phyloP scores from a whole-genome alignment of 1,140 invertebrate genomes.

The Cyclargus thomasi region DNA sequence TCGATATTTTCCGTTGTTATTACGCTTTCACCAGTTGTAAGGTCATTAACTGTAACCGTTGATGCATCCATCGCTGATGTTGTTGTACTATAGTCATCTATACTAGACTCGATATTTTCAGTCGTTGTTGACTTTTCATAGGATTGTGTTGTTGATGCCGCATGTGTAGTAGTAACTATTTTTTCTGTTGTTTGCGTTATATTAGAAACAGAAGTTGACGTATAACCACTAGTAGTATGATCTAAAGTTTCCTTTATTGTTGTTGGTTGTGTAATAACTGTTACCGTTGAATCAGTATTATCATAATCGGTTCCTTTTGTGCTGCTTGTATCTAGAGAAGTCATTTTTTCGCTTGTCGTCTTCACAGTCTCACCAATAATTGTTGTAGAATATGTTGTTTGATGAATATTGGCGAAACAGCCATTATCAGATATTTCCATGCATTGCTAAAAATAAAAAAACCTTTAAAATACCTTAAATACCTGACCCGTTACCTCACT shows the following conservation, averaged over 20 bases:
- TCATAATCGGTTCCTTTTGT: not conserved
- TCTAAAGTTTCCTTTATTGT: not conserved
- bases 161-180: not conserved
- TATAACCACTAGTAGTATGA: not conserved
- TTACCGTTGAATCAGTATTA: not conserved
- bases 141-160: not conserved
- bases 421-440: slow-evolving; percentile 32
- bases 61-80: not conserved
- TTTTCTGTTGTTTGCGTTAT: not conserved
- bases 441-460: slow-evolving; percentile 32
- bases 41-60: not conserved
- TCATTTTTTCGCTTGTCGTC: slow-evolving; percentile 2
- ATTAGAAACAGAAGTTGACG: not conserved
- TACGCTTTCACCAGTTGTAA: no score
- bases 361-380: not conserved
- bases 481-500: not conserved
- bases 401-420: slow-evolving; percentile 26
- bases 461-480: not conserved
- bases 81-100: not conserved
- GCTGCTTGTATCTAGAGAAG: not conserved
- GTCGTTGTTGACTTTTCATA: not conserved
- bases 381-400: slow-evolving; percentile 14
- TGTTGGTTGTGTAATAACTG: not conserved
- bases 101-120: not conserved
- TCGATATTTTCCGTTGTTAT: not conserved